Evolutionary conservation across 1,140 invertebrate species (phyloP), one percentile per base, ranked within the genome.

Genomic region (Himalopsyche phryganea): DNA sequence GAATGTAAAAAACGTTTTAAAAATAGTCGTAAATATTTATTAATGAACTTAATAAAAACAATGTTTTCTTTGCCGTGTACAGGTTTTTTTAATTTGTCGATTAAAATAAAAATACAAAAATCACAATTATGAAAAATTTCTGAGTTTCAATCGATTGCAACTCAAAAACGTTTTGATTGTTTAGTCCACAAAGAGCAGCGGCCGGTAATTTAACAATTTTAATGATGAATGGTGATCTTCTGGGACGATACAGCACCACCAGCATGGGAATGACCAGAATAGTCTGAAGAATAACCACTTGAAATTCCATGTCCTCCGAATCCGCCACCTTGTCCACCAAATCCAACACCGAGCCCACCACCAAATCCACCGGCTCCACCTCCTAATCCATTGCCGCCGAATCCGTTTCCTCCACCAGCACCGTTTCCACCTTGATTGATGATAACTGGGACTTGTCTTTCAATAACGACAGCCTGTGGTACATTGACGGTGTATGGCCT

Each of bases 371-470:
- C 58, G 3, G 55, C 36, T 6, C 67, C 68, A 35, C 55, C 65
- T 20, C 49, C 50, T 28, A 44, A 58, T 52, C 13, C 65, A 40
- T 20, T 65, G 9, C 36, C 47, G 50, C 66, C 59, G 10, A 10
- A 32, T 11, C 57, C 61, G 15, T 60, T 65, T 18, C 49, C 47
- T 32, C 63, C 57, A 36, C 55, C 60, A 23, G 47, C 55, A 40
- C 56, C 40, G 41, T 55, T 61, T 49, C 67, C 63, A 50, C 69
- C 66, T 17, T 58, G 65, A 50, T 66, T 66, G 3, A 81, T 61
- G 32, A 68, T 41, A 10, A 61, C 60, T 9, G 60, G 60, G 7
- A 61, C 60, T 49, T 61, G 60, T 15, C 49, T 57, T 40, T 61
- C 53, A 1, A 61, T 40, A 14, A 61, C 44, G 4, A 61, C 17